Evolutionary conservation across 2,113 vertebrate species (phyloP).

Genomic region (Numida meleagris): DNA sequence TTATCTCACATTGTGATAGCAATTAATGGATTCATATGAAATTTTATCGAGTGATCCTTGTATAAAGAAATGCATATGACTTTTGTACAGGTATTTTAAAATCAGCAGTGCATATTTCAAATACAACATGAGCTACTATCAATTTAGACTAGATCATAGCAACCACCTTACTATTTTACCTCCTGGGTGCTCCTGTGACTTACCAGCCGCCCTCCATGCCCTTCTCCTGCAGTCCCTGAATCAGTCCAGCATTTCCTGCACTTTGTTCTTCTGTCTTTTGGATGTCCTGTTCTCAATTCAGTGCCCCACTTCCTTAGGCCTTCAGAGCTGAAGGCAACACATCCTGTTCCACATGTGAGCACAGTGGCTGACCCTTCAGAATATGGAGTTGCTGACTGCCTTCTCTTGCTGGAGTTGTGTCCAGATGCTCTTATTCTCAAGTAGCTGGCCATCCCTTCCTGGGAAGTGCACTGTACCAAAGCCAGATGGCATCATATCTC

Average conservation of each 20-base stretch:
- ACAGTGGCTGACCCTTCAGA: rapidly evolving
- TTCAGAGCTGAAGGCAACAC: not conserved
- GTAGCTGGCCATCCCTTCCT: not conserved
- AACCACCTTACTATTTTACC: not conserved
- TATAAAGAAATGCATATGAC: not conserved
- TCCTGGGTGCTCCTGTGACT: not conserved
- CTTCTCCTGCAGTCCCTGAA: not conserved
- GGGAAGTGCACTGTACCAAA: not conserved
- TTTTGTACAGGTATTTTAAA: not conserved
- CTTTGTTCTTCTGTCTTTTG: not conserved
- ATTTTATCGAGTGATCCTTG: not conserved
- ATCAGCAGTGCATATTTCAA: not conserved
- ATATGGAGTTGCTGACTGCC: not conserved
- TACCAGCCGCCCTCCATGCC: not conserved
- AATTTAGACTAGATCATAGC: not conserved
- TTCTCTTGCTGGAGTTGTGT: not conserved
- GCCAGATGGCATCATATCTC: not conserved
- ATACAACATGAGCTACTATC: not conserved
- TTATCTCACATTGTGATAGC: not conserved
- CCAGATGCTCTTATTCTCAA: not conserved
- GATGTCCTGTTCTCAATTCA: not conserved
- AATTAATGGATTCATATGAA: not conserved
- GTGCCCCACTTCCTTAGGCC: not conserved
- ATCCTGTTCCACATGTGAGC: not conserved
- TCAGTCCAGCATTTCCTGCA: not conserved